A percentile compares a stretch with the other conserved stretches of the same genome.
phyloP scores from a whole-genome alignment of 2,113 vertebrate genomes.

The Osmerus eperlanus region DNA sequence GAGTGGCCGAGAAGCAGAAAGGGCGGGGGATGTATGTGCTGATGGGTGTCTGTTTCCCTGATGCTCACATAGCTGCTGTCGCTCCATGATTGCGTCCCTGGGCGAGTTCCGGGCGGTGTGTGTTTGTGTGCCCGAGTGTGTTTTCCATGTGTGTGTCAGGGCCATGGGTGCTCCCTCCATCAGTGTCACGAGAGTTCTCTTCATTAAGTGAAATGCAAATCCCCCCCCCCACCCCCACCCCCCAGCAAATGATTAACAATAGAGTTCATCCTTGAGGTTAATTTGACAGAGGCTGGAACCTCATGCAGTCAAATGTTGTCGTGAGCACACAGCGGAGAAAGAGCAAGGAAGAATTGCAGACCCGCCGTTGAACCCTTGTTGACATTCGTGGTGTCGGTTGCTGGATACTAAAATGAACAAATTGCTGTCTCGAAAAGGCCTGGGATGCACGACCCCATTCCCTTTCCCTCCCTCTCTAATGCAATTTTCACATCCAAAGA shows the following conservation, averaged over 20 bases:
- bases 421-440: background rate
- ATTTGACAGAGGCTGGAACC: background rate
- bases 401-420: background rate
- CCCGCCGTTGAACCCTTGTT: no score
- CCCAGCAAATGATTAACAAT: conserved; percentile 17
- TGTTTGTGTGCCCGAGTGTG: background rate
- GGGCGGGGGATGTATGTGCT: background rate
- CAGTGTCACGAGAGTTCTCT: background rate
- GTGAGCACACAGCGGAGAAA: background rate
- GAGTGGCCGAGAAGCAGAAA: conserved; percentile 30
- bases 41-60: no score
- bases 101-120: background rate
- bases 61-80: no score
- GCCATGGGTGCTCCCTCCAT: background rate
- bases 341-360: background rate
- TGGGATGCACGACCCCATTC: no score
- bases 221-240: background rate
- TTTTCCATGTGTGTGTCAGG: background rate
- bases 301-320: background rate
- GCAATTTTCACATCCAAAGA: conserved; percentile 7
- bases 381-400: background rate
- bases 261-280: conserved; percentile 3
- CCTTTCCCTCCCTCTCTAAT: background rate
- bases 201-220: conserved; percentile 28
- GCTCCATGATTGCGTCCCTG: no score